Evolutionary conservation across 1,140 invertebrate species (phyloP), one percentile per base, ranked within the genome.

Genomic region (Sinonovacula constricta): DNA sequence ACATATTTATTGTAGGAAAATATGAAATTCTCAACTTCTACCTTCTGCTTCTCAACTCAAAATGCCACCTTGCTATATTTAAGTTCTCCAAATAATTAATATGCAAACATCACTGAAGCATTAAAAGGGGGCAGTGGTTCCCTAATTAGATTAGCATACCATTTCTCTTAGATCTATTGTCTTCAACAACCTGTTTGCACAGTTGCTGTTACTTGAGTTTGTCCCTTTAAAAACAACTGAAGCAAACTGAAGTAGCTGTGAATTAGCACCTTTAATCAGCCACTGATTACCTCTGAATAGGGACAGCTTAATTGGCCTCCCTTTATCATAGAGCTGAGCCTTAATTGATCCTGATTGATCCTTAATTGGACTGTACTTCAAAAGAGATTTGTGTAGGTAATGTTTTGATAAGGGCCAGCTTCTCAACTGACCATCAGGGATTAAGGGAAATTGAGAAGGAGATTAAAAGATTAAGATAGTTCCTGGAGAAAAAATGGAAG

Each of bases 221-320:
- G n/a, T n/a, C n/a, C n/a, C 33, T 70, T 59, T 65, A 67, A 66
- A 76, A 65, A 76, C 72, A 76, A 76, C n/a, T 45, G 60, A 33
- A 12, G 18, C 22, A 22, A 56, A 22, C 22, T 30, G 30, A 14
- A 33, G 14, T 36, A 33, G 22, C 24, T 31, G n/a, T 59, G 24
- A 12, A 14, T 59, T 56, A 53, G 28, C 51, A 59, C 31, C 28
- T 14, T n/a, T 76, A 74, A 74, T 74, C 36, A 65, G 30, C 22
- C 53, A 34, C 54, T 65, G 72, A 76, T 76, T 53, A 66, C 28
- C 31, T 57, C 59, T 30, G 72, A 76, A 67, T 33, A 26, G 62
- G 33, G 28, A 26, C 22, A 56, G 62, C n/a, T n/a, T 59, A 57
- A 76, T 76, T 76, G 67, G 66, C 62, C 45, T 49, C 45, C 22